Base-by-base conservation (phyloP, 1,140 invertebrate species). In the Ips typographus region DNA sequence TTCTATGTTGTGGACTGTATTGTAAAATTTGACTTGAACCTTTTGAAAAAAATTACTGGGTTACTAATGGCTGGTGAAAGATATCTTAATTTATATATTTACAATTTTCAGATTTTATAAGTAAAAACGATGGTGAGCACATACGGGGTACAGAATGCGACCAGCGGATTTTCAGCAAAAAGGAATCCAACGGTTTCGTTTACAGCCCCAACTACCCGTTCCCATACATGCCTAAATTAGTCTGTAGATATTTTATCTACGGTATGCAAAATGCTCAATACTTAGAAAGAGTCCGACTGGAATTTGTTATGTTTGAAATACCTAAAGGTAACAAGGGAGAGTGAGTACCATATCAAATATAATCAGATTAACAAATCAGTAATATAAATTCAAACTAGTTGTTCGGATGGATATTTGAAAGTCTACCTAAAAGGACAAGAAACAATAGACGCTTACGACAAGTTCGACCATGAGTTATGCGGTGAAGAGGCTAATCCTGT, bases 201-300 rank as follows among this genome's bases (percentile, higher is more conserved):
- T 94, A 91, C 82, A 96, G 94, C 83, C 96, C 96, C 72, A 96
- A 96, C 84, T 98, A 93, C 85, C 96, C 96, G 75, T 94, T 89
- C 83, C 91, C 91, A 56, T 98, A 97, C 84, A 91, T 95, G 81
- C 90, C 90, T 73, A 96, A 97, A 86, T 91, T 95, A 79, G 93
- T 96, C 71, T 98, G 96, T 85, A 91, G 93, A 82, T 98, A 98
- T 85, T 98, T 96, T 87, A 93, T 98, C 79, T 98, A 98, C 83
- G 96, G 95, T 72, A 91, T 98, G 86, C 94, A 97, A 84, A 95
- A 98, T 83, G 89, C 90, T 62, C 94, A 98, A 80, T 91, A 97
- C 84, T 86, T 98, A 76, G 96, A 98, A 82, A 89, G 94, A 81
- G 95, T 97, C 61, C 86, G 89, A 68, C 83, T 98, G 56, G 88